Evolutionary conservation across 2,888 invertebrate genomes (phyloP).

Genomic region (Cordylochernes scorpioides): DNA sequence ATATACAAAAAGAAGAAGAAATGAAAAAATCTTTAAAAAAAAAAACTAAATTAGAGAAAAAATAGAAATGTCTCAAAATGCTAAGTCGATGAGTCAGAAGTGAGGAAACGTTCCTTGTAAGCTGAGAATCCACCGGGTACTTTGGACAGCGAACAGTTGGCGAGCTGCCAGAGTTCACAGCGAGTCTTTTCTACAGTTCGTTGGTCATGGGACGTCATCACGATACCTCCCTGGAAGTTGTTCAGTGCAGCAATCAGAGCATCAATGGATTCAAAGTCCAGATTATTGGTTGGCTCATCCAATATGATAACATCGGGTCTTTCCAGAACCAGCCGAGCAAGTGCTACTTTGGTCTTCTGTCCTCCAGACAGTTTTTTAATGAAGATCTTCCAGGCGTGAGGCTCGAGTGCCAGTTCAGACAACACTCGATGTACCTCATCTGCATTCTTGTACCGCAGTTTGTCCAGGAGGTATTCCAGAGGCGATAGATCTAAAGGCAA

Average conservation of each 20-base stretch:
- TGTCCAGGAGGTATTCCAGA: conserved; percentile 51
- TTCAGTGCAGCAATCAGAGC: conserved; percentile 90
- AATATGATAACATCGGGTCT: conserved; percentile 94
- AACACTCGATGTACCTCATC: conserved; percentile 61
- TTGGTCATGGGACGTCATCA: background rate
- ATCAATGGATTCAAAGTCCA: conserved; percentile 98
- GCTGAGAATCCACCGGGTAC: no score
- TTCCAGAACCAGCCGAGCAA: conserved; percentile 79
- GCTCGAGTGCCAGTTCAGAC: conserved; percentile 83
- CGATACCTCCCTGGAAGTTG: conserved; percentile 55
- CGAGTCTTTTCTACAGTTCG: background rate
- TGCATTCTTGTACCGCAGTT: conserved; percentile 28
- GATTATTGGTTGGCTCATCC: no score
- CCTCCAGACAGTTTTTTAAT: conserved; percentile 56
- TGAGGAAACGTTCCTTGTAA: no score
- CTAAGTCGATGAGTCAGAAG: no score
- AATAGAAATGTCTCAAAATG: no score
- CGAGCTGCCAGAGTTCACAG: background rate
- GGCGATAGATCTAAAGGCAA: conserved; percentile 85
- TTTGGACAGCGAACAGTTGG: no score
- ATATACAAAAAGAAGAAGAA: no score
- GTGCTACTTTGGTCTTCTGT: conserved; percentile 50
- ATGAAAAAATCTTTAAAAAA: no score
- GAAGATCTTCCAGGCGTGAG: conserved; percentile 87
- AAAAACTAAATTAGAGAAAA: no score